Evolutionary conservation across 2,797 vertebrate species (phyloP), one percentile per base, ranked within the genome.

Genomic region (Sebastes miniatus): DNA sequence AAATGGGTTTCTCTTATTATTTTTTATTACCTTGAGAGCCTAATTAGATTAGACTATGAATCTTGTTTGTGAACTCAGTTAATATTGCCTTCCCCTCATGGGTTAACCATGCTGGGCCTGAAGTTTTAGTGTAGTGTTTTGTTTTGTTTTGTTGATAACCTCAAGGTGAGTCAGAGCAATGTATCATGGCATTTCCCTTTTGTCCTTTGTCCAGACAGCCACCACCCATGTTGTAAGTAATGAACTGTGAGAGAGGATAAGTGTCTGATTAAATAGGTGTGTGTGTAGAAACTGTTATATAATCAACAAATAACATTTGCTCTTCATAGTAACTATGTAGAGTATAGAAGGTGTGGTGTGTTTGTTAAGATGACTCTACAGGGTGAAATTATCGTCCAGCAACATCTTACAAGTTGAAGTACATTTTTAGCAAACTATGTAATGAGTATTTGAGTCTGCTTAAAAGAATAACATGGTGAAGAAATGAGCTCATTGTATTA

Each of bases 101-200:
- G 24, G 24, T 54, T 24, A 56, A 34, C 14, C 18, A 16, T 12
- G 25, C 68, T 65, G 74, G 56, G 12, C 31, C 69, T 67, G 22
- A 64, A 12, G 36, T 61, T 65, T 75, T 7, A 64, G 22, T 47
- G 6, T 43, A 61, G 50, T 52, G 50, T 52, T 52, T n/a, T n/a
- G n/a, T n/a, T 47, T 65, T 87, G 39, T 90, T 90, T 39, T 87
- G 57, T 66, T 81, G 66, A 80, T 84, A 74, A 80, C 62, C 58
- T 75, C 3, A 5, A 79, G 36, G 76, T 81, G 69, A 90, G 85
- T 90, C 83, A 88, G 54, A 87, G 80, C 43, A 56, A 16, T 64
- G 68, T 27, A 59, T 83, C 78, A 70, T 56, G 29, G 16, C 22
- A 52, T 80, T 84, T 79, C 57, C 57, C 73, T 87, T 92, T 87